Evolutionary conservation across 2,888 invertebrate genomes (phyloP).

Genomic region (Bombylius discolor): DNA sequence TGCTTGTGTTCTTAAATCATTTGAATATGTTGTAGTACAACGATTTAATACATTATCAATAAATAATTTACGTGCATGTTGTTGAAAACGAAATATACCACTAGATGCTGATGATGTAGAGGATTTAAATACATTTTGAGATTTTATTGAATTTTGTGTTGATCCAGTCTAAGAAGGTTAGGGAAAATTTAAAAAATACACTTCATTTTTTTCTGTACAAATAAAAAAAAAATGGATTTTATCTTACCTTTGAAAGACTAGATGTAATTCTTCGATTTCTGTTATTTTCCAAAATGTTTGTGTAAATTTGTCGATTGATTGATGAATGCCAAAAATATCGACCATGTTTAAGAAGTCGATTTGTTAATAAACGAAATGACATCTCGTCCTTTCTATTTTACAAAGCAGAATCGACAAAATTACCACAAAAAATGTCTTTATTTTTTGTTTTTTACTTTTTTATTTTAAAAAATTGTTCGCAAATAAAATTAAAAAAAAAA

Average conservation of each 20-base stretch:
- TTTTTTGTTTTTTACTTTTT: too few relatives aligned
- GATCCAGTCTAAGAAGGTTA: conserved; percentile 2
- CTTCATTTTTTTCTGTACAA: too few relatives aligned
- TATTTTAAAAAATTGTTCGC: too few relatives aligned
- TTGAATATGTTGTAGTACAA: conserved; percentile 52
- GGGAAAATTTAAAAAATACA: too few relatives aligned
- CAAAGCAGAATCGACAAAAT: too few relatives aligned
- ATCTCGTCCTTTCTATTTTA: conserved; percentile 27
- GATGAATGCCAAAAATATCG: conserved; percentile 40
- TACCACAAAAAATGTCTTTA: too few relatives aligned
- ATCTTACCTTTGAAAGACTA: conserved; percentile 25
- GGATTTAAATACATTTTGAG: too few relatives aligned
- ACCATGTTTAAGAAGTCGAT: conserved; percentile 48
- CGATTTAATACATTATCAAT: conserved; percentile 56
- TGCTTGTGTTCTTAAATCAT: conserved; percentile 47
- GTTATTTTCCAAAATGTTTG: conserved; percentile 38
- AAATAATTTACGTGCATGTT: conserved; percentile 51
- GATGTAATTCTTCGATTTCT: conserved; percentile 28
- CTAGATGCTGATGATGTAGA: background rate
- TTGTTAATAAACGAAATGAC: conserved; percentile 44
- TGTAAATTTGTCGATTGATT: conserved; percentile 40
- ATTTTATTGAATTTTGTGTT: background rate
- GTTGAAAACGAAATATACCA: conserved; percentile 42
- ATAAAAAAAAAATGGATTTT: background rate
- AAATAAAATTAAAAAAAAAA: too few relatives aligned